These are phyloP conservation scores for Aphidius gifuensis DNA, from an alignment of 1,140 invertebrate genomes.

Conservation along the genomic window DNA sequence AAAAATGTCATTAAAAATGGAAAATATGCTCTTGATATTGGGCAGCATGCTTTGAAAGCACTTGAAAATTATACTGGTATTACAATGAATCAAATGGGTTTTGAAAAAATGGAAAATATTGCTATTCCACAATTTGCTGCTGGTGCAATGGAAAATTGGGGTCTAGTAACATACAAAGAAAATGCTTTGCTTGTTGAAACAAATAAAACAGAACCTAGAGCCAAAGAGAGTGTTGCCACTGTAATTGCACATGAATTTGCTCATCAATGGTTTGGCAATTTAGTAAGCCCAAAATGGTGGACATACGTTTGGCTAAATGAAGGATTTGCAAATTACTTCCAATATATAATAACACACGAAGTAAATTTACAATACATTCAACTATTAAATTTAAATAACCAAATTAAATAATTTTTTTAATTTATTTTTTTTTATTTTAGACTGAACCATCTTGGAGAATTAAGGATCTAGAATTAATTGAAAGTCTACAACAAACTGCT, in stretches of 20 bases:
- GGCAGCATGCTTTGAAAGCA: conserved; percentile 36
- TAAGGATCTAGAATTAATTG: conserved; percentile 74
- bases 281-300: conserved; percentile 65
- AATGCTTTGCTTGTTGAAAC: conserved; percentile 58
- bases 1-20: conserved; percentile 57
- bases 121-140: conserved; percentile 74
- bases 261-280: conserved; percentile 64
- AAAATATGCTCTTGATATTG: conserved; percentile 41
- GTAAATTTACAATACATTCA: conserved; percentile 28
- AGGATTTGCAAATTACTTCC: conserved; percentile 67
- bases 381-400: background rate
- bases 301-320: conserved; percentile 68
- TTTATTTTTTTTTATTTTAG: conserved; percentile 42
- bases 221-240: conserved; percentile 56
- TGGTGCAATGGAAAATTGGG: conserved; percentile 86
- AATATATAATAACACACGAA: conserved; percentile 64
- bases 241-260: conserved; percentile 65
- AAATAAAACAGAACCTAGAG: conserved; percentile 49
- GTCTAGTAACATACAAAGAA: conserved; percentile 49
- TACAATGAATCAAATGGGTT: conserved; percentile 21
- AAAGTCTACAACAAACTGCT: conserved; percentile 63
- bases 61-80: conserved; percentile 35
- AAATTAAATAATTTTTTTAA: background rate
- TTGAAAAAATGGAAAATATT: conserved; percentile 61
- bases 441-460: conserved; percentile 68